Evolutionary conservation across 1,140 invertebrate genomes (phyloP).

Genomic region (Sinella curviseta): DNA sequence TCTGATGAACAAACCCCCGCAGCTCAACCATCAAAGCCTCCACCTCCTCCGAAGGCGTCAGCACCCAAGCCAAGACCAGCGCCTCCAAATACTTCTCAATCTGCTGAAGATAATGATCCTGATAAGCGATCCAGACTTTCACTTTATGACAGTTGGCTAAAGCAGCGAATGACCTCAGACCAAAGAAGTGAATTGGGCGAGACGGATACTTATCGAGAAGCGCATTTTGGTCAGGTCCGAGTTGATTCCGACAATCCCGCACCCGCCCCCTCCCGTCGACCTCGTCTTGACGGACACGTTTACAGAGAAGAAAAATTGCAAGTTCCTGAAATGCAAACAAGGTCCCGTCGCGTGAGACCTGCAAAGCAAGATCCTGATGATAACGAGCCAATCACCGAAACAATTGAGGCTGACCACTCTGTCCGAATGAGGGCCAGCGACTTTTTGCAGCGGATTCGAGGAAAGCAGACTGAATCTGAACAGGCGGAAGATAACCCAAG

Average conservation of each 20-base stretch:
- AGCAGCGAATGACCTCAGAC: neutral
- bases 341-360: neutral
- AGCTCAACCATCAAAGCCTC: neutral
- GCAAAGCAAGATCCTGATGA: neutral
- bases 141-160: neutral
- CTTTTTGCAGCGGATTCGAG: neutral
- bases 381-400: neutral
- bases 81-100: neutral
- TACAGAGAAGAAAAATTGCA: neutral
- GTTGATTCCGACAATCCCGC: neutral
- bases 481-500: neutral
- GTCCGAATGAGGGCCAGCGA: conserved; percentile 14
- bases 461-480: neutral
- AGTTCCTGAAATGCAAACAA: neutral
- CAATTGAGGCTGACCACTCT: conserved; percentile 4
- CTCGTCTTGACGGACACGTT: neutral
- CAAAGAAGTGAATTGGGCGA: neutral
- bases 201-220: neutral
- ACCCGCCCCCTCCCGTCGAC: neutral
- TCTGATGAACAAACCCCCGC: neutral
- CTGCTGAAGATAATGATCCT: neutral
- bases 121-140: neutral
- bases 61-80: neutral
- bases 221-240: neutral
- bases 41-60: neutral